Base-by-base conservation (phyloP, 2,888 invertebrate genomes). In the Mythimna impura region DNA sequence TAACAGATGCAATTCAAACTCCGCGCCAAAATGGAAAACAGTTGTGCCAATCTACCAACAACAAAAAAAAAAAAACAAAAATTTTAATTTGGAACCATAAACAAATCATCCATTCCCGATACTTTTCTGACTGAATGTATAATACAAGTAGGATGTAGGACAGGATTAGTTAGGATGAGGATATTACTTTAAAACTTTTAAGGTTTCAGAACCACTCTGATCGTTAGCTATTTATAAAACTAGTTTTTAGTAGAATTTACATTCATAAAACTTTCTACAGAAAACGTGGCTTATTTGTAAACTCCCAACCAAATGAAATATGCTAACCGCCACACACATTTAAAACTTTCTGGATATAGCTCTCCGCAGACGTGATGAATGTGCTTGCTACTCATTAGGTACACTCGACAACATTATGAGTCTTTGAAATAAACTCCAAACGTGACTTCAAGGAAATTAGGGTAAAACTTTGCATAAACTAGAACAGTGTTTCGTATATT, bases 321-420 rank as follows among this genome's bases (percentile, higher is more conserved):
- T 58, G 40, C 50, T 43, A 43, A 64, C 22, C n/a, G 6, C 14
- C 47, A 22, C 14, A 55, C 17, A 36, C 65, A 30, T 65, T 14
- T 22, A 12, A 54, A 74, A 66, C 10, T 61, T 54, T 54, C 30
- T 54, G 43, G 34, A 36, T 43, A 22, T n/a, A 17, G 9, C 50
- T 75, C 34, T 75, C 34, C 17, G 62, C 36, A 50, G 55, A 69
- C 71, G 30, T 78, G 78, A 65, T 10, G n/a, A 64, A 71, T 77
- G n/a, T 47, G 22, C 36, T 76, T 71, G n/a, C 25, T 43, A 17
- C 30, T 52, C 36, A 63, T 68, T 69, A 77, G 20, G 47, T 47
- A 47, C 43, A 30, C 17, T n/a, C 34, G 36, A 36, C 43, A 76
- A 43, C 50, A 58, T 43, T 60, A 58, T 50, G n/a, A 43, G 58